Evolutionary conservation across 2,888 invertebrate species (phyloP).

Genomic region (Caenorhabditis sulstoni): DNA sequence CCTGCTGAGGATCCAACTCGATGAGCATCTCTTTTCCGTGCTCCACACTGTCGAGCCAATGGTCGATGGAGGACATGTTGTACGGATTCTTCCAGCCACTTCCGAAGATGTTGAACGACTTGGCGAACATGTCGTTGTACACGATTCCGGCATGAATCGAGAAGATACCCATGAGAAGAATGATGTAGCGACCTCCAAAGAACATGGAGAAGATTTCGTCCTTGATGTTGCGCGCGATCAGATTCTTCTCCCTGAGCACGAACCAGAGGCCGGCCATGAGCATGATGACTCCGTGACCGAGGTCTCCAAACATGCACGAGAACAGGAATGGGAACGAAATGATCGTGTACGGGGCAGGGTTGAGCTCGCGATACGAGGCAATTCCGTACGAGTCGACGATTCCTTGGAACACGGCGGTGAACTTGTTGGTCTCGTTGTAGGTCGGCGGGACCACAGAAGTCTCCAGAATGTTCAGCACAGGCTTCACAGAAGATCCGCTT

Average conservation of each 20-base stretch:
- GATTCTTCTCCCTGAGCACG: conserved; percentile 91
- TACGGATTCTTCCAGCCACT: conserved; percentile 81
- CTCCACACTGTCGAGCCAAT: conserved; percentile 24
- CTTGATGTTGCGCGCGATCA: conserved; percentile 40
- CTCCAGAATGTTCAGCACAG: conserved; percentile 95
- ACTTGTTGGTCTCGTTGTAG: conserved; percentile 96
- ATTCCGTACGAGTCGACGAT: conserved; percentile 97
- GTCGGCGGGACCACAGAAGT: conserved; percentile 93
- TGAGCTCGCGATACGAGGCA: conserved; percentile 95
- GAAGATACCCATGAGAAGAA: conserved; percentile 81
- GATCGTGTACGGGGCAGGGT: conserved; percentile 96
- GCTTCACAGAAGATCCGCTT: conserved; percentile 93
- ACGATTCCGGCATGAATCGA: conserved; percentile 80
- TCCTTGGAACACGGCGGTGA: conserved; percentile 91
- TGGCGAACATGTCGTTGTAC: conserved; percentile 81
- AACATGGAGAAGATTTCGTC: conserved; percentile 81
- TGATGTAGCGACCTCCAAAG: conserved; percentile 81
- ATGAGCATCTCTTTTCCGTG: conserved; percentile 68
- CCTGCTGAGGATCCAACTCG: conserved; percentile 69
- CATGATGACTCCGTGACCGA: conserved; percentile 95
- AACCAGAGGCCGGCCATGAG: conserved; percentile 87
- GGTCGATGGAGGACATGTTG: conserved; percentile 27
- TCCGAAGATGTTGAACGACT: conserved; percentile 82
- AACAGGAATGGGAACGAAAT: conserved; percentile 98
- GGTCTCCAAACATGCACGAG: conserved; percentile 97